Evolutionary conservation across 2,797 vertebrate species (phyloP).

Genomic region (Dendrocincla tyrannina): DNA sequence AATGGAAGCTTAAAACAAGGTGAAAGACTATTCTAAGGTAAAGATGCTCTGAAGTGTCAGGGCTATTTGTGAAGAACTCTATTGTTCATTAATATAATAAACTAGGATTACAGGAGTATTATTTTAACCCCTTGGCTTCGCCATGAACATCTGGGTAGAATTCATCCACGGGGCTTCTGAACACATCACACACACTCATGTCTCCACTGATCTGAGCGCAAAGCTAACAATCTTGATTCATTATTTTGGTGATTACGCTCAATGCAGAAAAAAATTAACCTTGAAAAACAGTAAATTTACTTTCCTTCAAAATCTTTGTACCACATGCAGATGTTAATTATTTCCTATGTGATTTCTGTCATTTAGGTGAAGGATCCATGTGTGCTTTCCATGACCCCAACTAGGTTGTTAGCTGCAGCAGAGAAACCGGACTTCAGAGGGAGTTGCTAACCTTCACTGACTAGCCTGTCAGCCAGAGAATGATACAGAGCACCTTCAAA

Average conservation of each 20-base stretch:
- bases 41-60: neutral
- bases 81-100: neutral
- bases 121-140: constrained; percentile 40
- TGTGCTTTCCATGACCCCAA: constrained; percentile 60
- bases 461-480: constrained; percentile 59
- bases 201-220: neutral
- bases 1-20: neutral
- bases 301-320: constrained; percentile 41
- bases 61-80: neutral
- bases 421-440: constrained; percentile 60
- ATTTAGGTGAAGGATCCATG: constrained; percentile 54
- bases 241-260: constrained; percentile 1
- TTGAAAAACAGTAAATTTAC: constrained; percentile 46
- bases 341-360: constrained; percentile 54
- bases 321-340: constrained; percentile 64
- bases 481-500: constrained; percentile 70
- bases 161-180: neutral
- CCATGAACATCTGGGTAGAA: neutral
- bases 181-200: neutral
- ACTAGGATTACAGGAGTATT: neutral
- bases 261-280: constrained; percentile 18
- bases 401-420: constrained; percentile 11
- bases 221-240: constrained; percentile 28
- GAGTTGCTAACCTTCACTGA: constrained; percentile 53
- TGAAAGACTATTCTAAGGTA: neutral